Evolutionary conservation across 2,888 invertebrate species (phyloP), one percentile per base, ranked within the genome.

Genomic region (Hyposoter didymator): DNA sequence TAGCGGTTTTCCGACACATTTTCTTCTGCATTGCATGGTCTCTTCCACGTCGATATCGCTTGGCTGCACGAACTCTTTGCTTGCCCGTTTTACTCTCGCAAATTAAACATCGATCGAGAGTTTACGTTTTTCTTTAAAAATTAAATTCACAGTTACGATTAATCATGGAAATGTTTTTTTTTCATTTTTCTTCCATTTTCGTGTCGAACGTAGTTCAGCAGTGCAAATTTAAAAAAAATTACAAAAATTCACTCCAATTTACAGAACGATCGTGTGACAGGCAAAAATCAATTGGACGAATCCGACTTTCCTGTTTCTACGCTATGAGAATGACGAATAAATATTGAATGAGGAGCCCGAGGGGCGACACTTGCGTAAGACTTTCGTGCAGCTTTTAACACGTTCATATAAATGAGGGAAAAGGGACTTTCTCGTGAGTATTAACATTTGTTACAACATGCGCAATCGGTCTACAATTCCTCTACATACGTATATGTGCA

Each of bases 361-460:
- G n/a, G 17, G 17, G 43, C 43, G 64, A 66, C 35, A 66, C 64
- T 66, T 66, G 64, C 64, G 39, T 39, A 66, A 66, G 64, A 66
- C 47, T n/a, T 35, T 52, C 43, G 35, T 39, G 17, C 28, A 8
- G 47, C n/a, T 49, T 70, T 70, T 28, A 17, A 35, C 47, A 35
- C 22, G 67, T 52, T n/a, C 10, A 64, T n/a, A 32, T n/a, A 32
- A 75, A 43, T 14, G 32, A 47, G 47, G 47, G 45, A 43, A 72
- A 59, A 55, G 19, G 52, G 55, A 55, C 45, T 72, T 19, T 75
- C 32, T 59, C 32, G 35, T 49, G 32, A n/a, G 47, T 43, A 66
- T 76, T 64, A 76, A 76, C 76, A 35, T 78, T 78, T 55, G 47
- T 76, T 76, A 47, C 76, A 76, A 49, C 76, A 69, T 28, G 39